Evolutionary conservation across 2,797 vertebrate genomes (phyloP).

Genomic region (Synaphobranchus kaupii): DNA sequence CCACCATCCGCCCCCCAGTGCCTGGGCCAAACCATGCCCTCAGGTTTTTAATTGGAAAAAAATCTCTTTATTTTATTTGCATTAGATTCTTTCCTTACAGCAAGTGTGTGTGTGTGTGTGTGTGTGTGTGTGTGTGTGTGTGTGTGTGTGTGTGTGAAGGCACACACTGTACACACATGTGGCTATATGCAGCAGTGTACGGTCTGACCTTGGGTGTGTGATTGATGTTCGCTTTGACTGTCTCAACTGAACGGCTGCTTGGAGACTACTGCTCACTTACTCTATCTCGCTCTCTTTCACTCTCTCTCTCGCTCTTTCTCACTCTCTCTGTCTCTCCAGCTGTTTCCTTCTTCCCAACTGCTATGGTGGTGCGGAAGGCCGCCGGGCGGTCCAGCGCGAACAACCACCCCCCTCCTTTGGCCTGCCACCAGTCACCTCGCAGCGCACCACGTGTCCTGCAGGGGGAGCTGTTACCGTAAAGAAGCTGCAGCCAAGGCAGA

Average conservation of each 20-base stretch:
- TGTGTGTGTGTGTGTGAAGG: constrained; percentile 47
- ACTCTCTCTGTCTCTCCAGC: constrained; percentile 65
- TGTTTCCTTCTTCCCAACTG: constrained; percentile 77
- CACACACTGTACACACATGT: background rate
- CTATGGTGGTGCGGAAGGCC: constrained; percentile 64
- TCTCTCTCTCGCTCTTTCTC: constrained; percentile 51
- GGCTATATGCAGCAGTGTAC: constrained; percentile 41
- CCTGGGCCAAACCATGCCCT: background rate
- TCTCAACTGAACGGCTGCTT: constrained; percentile 64
- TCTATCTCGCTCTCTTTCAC: constrained; percentile 56
- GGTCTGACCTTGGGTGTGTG: constrained; percentile 56
- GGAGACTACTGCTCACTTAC: constrained; percentile 44
- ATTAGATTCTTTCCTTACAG: background rate
- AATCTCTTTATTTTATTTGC: background rate
- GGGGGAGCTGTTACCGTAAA: constrained; percentile 36
- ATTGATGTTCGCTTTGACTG: constrained; percentile 66
- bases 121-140: background rate
- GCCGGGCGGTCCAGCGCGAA: constrained; percentile 59
- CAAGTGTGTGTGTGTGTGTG: background rate
- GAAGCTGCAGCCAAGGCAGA: constrained; percentile 31
- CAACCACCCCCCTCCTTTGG: constrained; percentile 37
- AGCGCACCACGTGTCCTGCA: constrained; percentile 52
- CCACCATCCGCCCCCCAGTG: too few relatives aligned
- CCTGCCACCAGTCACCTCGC: constrained; percentile 70
- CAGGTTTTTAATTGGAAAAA: background rate